Percentiles rank a stretch among this genome's conserved stretches.
Evolutionary conservation across 1,140 invertebrate species (phyloP).

Genomic region (Chironomus tepperi): DNA sequence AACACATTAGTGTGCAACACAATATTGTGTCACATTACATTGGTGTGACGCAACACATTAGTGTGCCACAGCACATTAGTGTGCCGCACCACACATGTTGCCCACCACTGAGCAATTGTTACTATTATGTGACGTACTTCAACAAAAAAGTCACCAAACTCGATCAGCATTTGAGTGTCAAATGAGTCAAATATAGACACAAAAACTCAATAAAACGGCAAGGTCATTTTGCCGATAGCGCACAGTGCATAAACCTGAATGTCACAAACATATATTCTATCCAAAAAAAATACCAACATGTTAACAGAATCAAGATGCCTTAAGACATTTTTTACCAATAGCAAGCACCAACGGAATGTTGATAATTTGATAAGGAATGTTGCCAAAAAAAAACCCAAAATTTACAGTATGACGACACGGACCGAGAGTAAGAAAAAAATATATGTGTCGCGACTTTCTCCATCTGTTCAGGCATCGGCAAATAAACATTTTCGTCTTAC

Average conservation of each 20-base stretch:
- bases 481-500: not conserved
- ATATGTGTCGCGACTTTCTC: constrained; percentile 6
- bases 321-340: too few relatives aligned
- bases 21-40: too few relatives aligned
- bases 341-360: not conserved
- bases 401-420: not conserved
- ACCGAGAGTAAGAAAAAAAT: not conserved
- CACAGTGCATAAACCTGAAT: not conserved
- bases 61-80: too few relatives aligned
- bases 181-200: too few relatives aligned
- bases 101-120: too few relatives aligned
- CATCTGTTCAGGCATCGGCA: constrained; percentile 4
- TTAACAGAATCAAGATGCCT: too few relatives aligned
- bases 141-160: not conserved
- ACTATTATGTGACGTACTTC: too few relatives aligned
- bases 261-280: too few relatives aligned
- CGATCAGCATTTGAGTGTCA: not conserved
- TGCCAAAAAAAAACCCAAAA: not conserved
- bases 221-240: not conserved
- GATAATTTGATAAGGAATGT: not conserved
- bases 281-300: too few relatives aligned
- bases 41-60: too few relatives aligned
- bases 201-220: not conserved
- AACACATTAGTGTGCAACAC: too few relatives aligned
- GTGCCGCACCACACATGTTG: too few relatives aligned